Percentiles rank a stretch among this genome's conserved stretches.
phyloP scores from a whole-genome alignment of 1,140 invertebrate species.

The Bombyx mandarina region DNA sequence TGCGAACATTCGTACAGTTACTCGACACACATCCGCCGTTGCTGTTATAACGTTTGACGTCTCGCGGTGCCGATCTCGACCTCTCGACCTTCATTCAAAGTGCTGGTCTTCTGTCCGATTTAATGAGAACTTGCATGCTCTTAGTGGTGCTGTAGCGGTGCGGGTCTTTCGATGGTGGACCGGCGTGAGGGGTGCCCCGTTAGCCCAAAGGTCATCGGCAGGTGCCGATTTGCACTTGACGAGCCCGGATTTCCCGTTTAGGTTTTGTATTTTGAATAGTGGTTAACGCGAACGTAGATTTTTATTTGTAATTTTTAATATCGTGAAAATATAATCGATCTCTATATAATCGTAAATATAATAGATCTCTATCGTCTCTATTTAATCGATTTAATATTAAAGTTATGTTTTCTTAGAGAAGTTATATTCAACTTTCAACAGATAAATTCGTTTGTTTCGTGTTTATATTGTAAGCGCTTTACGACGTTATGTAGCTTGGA shows the following conservation, averaged over 20 bases:
- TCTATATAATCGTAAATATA: too few species aligned
- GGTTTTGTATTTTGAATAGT: constrained; percentile 45
- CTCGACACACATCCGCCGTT: constrained; percentile 46
- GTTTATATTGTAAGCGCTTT: too few species aligned
- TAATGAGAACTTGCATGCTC: background rate
- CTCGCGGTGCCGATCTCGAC: constrained; percentile 49
- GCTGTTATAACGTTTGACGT: constrained; percentile 29
- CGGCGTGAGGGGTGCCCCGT: constrained; percentile 41
- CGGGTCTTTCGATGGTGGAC: background rate
- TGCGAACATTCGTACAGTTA: constrained; percentile 58
- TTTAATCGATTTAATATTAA: too few species aligned
- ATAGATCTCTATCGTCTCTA: too few species aligned
- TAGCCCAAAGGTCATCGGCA: constrained; percentile 61
- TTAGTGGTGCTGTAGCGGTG: constrained; percentile 16
- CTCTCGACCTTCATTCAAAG: constrained; percentile 62
- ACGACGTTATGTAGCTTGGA: too few species aligned
- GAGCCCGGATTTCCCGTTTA: constrained; percentile 57
- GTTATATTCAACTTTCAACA: too few species aligned
- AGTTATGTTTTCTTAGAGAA: too few species aligned
- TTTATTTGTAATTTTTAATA: too few species aligned
- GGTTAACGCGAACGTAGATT: background rate
- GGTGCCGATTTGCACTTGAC: constrained; percentile 64
- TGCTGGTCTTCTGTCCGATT: constrained; percentile 26
- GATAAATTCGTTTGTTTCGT: too few species aligned
- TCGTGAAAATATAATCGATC: too few species aligned